phyloP scores from a whole-genome alignment of 2,113 vertebrate species.

The Platysternon megacephalum region DNA sequence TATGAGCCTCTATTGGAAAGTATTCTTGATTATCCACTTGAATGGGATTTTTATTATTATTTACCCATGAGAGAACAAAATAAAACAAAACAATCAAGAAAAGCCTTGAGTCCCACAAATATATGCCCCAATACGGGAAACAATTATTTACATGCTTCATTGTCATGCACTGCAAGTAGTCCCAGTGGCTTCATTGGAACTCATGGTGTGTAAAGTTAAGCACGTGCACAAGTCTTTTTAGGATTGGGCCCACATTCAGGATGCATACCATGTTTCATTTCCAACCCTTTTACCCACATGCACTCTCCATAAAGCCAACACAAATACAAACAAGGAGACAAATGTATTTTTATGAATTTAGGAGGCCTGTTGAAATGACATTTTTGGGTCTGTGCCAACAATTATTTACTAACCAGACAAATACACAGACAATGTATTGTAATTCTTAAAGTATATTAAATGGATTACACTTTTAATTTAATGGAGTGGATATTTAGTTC shows the following conservation, averaged over 20 bases:
- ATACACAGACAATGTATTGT: conserved; percentile 10
- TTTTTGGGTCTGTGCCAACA: conserved; percentile 31
- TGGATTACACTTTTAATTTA: conserved; percentile 18
- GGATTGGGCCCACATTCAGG: rapidly evolving
- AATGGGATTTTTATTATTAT: not conserved
- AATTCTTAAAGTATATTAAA: conserved; percentile 13
- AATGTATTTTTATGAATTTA: not conserved
- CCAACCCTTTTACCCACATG: conserved; percentile 60
- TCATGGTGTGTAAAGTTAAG: not conserved
- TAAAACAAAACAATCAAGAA: not conserved
- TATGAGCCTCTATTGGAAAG: not conserved
- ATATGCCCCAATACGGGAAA: not conserved
- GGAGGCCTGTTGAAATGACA: not conserved
- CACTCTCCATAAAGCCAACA: conserved; percentile 10
- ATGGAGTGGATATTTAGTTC: not conserved
- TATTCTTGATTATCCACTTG: not conserved
- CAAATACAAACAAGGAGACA: not conserved
- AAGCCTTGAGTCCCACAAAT: not conserved
- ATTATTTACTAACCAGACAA: conserved; percentile 44
- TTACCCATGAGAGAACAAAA: conserved; percentile 5
- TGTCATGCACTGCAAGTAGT: not conserved
- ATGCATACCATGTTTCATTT: not conserved
- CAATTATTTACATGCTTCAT: not conserved
- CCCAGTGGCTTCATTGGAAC: not conserved
- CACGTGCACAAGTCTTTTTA: not conserved